Evolutionary conservation across 2,888 invertebrate species (phyloP).

Genomic region (Chymomyza procnemis): DNA sequence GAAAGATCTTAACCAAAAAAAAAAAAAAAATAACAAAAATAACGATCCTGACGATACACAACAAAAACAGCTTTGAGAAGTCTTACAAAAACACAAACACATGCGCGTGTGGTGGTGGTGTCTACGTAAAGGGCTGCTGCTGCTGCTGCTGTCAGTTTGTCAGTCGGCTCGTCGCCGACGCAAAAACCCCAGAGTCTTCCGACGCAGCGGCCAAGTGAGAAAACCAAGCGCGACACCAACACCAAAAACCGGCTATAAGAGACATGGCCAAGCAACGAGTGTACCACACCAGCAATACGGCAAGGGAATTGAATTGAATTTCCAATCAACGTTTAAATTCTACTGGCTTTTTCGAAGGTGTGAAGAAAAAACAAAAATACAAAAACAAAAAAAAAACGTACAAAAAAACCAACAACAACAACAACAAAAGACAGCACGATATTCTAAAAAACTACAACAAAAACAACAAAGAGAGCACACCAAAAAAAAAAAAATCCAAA

Average conservation of each 20-base stretch:
- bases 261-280: background rate
- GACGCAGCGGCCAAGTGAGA: slow-evolving; percentile 57
- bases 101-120: background rate
- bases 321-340: slow-evolving; percentile 72
- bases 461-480: slow-evolving; percentile 18
- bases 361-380: slow-evolving; percentile 72
- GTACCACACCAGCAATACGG: slow-evolving; percentile 8
- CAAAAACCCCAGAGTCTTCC: slow-evolving; percentile 18
- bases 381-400: slow-evolving; percentile 42
- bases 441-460: slow-evolving; percentile 64
- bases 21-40: slow-evolving; percentile 29
- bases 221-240: slow-evolving; percentile 72
- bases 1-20: slow-evolving; percentile 62
- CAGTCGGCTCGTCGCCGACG: slow-evolving; percentile 17
- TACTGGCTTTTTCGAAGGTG: slow-evolving; percentile 67
- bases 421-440: slow-evolving; percentile 60
- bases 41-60: slow-evolving; percentile 48
- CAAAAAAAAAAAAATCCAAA: slow-evolving; percentile 36
- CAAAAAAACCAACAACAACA: slow-evolving; percentile 25
- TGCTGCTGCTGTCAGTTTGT: slow-evolving; percentile 36
- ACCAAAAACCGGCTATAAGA: slow-evolving; percentile 66
- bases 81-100: slow-evolving; percentile 39
- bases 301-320: slow-evolving; percentile 73
- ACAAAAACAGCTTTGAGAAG: slow-evolving; percentile 35
- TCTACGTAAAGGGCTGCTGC: slow-evolving; percentile 43